These are phyloP conservation scores for Thunnus albacares DNA, from an alignment of 2,797 vertebrate genomes.

Conservation along the genomic window DNA sequence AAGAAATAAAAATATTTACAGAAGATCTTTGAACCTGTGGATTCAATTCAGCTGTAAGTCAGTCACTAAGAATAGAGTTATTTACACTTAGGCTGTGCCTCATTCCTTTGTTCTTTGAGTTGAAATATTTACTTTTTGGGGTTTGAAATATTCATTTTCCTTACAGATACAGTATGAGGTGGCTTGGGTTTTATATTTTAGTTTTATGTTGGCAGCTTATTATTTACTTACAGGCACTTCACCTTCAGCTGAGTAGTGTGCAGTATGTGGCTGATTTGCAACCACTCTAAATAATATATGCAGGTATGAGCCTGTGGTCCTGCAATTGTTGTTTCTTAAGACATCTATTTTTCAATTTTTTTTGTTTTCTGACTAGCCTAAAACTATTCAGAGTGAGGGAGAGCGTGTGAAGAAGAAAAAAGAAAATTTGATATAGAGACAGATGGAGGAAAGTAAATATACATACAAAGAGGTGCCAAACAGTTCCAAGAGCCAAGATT, in stretches of 20 bases:
- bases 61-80: constrained; percentile 55
- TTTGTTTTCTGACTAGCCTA: neutral
- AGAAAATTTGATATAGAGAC: neutral
- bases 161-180: constrained; percentile 23
- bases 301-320: constrained; percentile 8
- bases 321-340: constrained; percentile 10
- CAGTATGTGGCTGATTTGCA: constrained; percentile 18
- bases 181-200: constrained; percentile 12
- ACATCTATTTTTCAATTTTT: neutral
- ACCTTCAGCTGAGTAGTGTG: neutral
- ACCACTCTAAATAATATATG: constrained; percentile 38
- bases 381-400: neutral
- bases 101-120: constrained; percentile 29
- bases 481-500: constrained; percentile 29
- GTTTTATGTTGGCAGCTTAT: constrained; percentile 33
- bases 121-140: constrained; percentile 46
- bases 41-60: constrained; percentile 28
- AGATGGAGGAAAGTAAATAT: constrained; percentile 19
- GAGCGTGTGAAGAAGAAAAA: neutral
- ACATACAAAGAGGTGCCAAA: constrained; percentile 11
- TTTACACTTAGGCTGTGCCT: constrained; percentile 26
- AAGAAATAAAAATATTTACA: constrained; percentile 32
- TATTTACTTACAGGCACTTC: constrained; percentile 33
- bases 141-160: constrained; percentile 34
- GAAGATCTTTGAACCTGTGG: constrained; percentile 35